Base-by-base conservation (phyloP, 1,140 invertebrate genomes). In the Probaryconus sp. region DNA sequence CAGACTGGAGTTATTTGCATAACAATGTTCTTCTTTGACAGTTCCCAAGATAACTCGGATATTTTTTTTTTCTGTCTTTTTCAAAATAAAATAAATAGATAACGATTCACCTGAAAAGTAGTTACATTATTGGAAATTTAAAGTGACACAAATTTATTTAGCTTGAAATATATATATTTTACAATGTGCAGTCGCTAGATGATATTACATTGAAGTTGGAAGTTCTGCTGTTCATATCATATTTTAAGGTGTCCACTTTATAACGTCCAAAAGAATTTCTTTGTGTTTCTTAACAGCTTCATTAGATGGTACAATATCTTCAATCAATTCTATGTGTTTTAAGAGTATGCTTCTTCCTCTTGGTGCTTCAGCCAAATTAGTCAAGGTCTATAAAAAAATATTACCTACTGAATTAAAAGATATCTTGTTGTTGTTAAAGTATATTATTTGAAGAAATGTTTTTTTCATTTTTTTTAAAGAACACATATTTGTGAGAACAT, bases 281-380 rank as follows among this genome's bases (percentile, higher is more conserved):
- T 71, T 78, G 40, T 81, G 70, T 30, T 47, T 38, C 20, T 56
- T 13, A 6, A 51, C 43, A 3, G 35, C 17, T 10, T 48, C 14
- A 10, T 70, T 53, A 10, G 20, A 51, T 11, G 40, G 24, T 21
- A 72, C 64, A 16, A 81, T 53, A 16, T 71, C 26, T 64, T 70
- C 70, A 18, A 81, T 63, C 26, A 48, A 35, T 28, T 51, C 56
- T 5, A 18, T 28, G 55, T 78, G 48, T 4, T 17, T 42, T 28
- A 38, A 21, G 2, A 79, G 21, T 5, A 17, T 18, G 11, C 28
- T 18, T 30, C 67, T 71, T 9, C 65, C 76, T 48, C 71, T 48
- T 7, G 73, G 71, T 31, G 55, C 35, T 55, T 74, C 71, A 1
- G 75, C 67, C 11, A 81, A 55, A 47, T 81, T 81, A 11, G 61